Evolutionary conservation across 1,140 invertebrate genomes (phyloP), one percentile per base, ranked within the genome.

Genomic region (Pteromalus puparum): DNA sequence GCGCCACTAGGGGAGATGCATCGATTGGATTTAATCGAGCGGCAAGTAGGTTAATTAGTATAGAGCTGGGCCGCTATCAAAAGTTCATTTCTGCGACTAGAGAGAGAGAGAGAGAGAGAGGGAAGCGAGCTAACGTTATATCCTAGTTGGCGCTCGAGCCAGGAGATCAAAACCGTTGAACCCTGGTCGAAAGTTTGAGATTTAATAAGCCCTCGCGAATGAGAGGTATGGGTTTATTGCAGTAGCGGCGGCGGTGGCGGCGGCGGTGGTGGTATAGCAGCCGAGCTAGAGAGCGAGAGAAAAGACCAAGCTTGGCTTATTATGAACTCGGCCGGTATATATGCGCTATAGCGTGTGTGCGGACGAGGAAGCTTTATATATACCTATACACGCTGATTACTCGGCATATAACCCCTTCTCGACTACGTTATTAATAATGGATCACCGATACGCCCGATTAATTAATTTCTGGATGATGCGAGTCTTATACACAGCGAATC

Each of bases 371-470:
- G 38, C 38, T 0, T 9, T 73, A 70, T 68, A 81, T 42, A 0
- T 10, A 42, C 9, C 38, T 9, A 38, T 84, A 86, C 84, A 85
- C 85, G 82, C 84, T 86, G 84, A 89, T 86, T 87, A 86, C 87
- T 87, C 76, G 74, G 48, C 79, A 5, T 5, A 34, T 34, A 34
- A 34, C 3, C 42, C 24, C 65, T n/a, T 46, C 30, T 10, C 48
- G 21, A 28, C 38, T 28, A 87, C 85, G 86, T 88, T 89, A 89
- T 90, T 90, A 89, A 90, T 89, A 89, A 87, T 88, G 82, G 81
- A 87, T 87, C 85, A 13, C 15, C 84, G 86, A 88, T 88, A 88
- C 83, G 84, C 30, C 30, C 30, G 30, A 34, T 34, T 34, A 34
- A 34, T 6, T 34, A 5, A 34, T 34, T 5, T 2, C 30, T 34